Base-by-base conservation (phyloP, 2,797 vertebrate genomes). In the Sebastes wilsoni region DNA sequence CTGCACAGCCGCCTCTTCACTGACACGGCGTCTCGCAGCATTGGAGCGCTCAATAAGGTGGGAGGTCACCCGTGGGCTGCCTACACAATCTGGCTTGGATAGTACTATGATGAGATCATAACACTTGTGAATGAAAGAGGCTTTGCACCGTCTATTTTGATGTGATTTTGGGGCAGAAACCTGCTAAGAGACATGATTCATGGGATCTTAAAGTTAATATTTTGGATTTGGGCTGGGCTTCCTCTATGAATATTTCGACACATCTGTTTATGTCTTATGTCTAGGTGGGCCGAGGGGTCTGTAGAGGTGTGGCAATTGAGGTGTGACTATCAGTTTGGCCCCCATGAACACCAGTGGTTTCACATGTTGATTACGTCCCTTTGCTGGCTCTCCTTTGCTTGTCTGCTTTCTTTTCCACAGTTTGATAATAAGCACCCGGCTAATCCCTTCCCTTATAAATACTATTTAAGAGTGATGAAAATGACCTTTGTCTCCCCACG, bases 1-100 rank as follows among this genome's bases (percentile, higher is more conserved):
- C 96, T 98, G 92, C 98, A 98, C 95, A 98, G 97, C 95, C 97
- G 97, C 94, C 97, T 98, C 94, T 98, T 97, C 95, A 98, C 97
- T 14, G 97, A 98, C 96, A 97, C 97, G 14, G 98, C 98, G 27
- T 99, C 97, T 75, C 96, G 97, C 92, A 99, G 97, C 96, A 99
- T 99, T 88, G 97, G 98, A 88, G 98, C 98, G 4, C 96, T 99
- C 92, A 99, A 98, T 93, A 99, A 99, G 96, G 98, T 98, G 72
- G 65, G 88, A 71, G 79, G 79, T 77, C 72, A 60, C 66, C 46
- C 9, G 7, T 2, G 27, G 54, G 42, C 18, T 66, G 32, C 71
- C 34, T 12, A 27, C 60, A 77, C 25, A 79, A 54, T 79, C 75
- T 30, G 80, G 23, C 58, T 79, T 64, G 75, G 69, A 68, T 32